phyloP scores from a whole-genome alignment of 2,888 invertebrate species.

The Oxystoma pomonae region DNA sequence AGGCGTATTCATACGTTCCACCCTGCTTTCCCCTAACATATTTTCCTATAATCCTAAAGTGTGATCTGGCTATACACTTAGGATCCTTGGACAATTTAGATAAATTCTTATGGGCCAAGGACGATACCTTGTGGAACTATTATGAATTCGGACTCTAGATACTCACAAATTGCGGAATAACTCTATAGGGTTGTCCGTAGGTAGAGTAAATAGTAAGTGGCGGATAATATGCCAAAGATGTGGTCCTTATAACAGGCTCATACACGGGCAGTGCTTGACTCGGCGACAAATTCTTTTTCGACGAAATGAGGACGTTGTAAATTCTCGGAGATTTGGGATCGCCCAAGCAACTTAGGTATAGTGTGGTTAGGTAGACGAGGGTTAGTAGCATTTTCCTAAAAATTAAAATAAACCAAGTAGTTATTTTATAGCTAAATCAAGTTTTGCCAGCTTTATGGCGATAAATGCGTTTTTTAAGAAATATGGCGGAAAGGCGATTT shows the following conservation, averaged over 20 bases:
- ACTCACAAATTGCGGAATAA: neutral
- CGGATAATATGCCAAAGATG: constrained; percentile 33
- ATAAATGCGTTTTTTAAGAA: too few relatives aligned
- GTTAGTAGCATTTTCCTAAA: constrained; percentile 30
- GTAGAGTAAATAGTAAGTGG: constrained; percentile 25
- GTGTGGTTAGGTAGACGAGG: constrained; percentile 24
- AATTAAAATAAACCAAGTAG: too few relatives aligned
- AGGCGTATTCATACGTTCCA: too few relatives aligned
- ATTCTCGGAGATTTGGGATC: constrained; percentile 34
- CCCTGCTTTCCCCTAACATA: too few relatives aligned
- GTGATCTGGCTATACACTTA: too few relatives aligned
- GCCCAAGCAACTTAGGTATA: constrained; percentile 24
- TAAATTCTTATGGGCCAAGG: too few relatives aligned
- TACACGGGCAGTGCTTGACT: constrained; percentile 38
- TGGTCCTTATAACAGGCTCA: constrained; percentile 36
- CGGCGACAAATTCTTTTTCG: constrained; percentile 36
- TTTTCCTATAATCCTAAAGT: too few relatives aligned
- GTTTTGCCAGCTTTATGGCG: too few relatives aligned
- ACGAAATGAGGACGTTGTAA: constrained; percentile 36
- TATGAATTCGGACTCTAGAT: neutral
- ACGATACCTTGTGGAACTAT: too few relatives aligned
- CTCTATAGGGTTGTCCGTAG: constrained; percentile 1
- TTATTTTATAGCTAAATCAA: too few relatives aligned
- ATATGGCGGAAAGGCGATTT: too few relatives aligned
- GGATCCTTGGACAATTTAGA: too few relatives aligned